Conservation (phyloP, 2,888 invertebrate genomes). For the Conus canariensis region DNA sequence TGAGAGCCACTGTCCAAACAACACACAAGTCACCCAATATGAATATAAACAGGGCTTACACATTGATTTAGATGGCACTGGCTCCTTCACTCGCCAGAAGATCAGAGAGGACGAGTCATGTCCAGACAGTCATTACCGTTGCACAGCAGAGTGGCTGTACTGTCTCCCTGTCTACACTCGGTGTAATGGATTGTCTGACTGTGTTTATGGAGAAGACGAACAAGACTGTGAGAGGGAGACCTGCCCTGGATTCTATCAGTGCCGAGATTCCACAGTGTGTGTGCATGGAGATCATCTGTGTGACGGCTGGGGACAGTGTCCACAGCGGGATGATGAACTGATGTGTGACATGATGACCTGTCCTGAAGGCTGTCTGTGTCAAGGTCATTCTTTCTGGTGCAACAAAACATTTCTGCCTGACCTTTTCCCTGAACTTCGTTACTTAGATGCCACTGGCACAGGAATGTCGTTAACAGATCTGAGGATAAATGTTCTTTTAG, state of each 20-base stretch:
- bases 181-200: background rate
- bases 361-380: background rate
- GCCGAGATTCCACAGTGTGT: background rate
- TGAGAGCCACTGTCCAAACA: background rate
- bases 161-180: background rate
- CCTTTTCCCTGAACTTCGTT: background rate
- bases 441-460: background rate
- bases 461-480: background rate
- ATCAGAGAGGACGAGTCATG: background rate
- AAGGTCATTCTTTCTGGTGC: background rate
- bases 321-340: background rate
- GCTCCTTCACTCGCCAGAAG: background rate
- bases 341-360: background rate
- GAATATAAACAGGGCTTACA: background rate
- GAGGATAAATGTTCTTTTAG: background rate
- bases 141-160: background rate
- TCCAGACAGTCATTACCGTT: background rate
- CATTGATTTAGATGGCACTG: background rate
- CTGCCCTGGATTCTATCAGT: background rate
- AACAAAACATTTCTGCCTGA: background rate
- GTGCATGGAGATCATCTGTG: background rate
- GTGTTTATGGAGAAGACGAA: constrained; percentile 8
- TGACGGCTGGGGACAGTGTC: background rate
- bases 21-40: too few relatives aligned
- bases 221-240: background rate